These are phyloP conservation scores for Diplodus sargus DNA, from an alignment of 2,797 vertebrate genomes.

Conservation along the genomic window DNA sequence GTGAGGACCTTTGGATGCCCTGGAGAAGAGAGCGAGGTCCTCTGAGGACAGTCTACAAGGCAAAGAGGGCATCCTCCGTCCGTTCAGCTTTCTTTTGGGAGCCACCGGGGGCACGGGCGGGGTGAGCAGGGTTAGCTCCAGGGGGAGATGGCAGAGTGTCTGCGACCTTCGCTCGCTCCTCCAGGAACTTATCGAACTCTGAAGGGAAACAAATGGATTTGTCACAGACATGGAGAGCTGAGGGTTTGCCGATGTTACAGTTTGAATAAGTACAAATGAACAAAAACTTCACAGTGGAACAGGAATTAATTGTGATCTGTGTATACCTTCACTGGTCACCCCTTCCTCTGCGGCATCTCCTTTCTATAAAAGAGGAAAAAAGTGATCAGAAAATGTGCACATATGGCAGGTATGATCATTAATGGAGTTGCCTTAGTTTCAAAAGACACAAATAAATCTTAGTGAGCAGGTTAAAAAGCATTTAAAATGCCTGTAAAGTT, in stretches of 20 bases:
- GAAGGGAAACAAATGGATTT: slow-evolving; percentile 57
- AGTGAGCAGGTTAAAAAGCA: not conserved
- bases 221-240: not conserved
- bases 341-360: slow-evolving; percentile 94
- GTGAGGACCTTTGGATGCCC: slow-evolving; percentile 39
- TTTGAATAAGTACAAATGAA: not conserved
- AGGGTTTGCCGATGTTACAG: not conserved
- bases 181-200: slow-evolving; percentile 99
- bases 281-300: not conserved
- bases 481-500: slow-evolving; percentile 18
- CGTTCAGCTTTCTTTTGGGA: slow-evolving; percentile 92
- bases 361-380: slow-evolving; percentile 86
- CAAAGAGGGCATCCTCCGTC: slow-evolving; percentile 95
- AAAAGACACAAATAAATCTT: slow-evolving; percentile 13
- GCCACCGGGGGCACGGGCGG: slow-evolving; percentile 71
- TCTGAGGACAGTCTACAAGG: slow-evolving; percentile 85
- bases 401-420: not conserved
- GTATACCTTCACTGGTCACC: slow-evolving; percentile 97
- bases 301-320: not conserved
- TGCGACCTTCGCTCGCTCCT: slow-evolving; percentile 93
- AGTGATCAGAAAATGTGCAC: not conserved
- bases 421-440: not conserved
- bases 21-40: slow-evolving; percentile 51
- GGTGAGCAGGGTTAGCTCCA: slow-evolving; percentile 78
- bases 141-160: slow-evolving; percentile 90